These are phyloP conservation scores for Vanacampus margaritifer DNA, from an alignment of 2,113 vertebrate species.

Conservation along the genomic window DNA sequence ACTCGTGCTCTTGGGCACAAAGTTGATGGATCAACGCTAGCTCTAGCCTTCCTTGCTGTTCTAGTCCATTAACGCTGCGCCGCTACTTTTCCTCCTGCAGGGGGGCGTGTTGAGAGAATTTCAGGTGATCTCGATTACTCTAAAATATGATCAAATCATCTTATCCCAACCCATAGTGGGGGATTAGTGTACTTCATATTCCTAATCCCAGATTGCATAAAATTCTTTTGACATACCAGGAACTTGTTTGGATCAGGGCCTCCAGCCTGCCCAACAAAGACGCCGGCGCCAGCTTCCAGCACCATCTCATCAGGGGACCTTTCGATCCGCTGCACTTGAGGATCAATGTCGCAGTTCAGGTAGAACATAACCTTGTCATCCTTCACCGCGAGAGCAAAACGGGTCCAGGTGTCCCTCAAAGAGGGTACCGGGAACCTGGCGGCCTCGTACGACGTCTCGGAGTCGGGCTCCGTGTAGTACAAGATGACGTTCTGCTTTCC, in stretches of 20 bases:
- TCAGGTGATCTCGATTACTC: background rate
- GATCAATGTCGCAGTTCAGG: conserved; percentile 79
- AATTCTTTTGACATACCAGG: conserved; percentile 72
- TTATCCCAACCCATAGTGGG: no score
- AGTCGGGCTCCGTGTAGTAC: conserved; percentile 84
- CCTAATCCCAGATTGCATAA: background rate
- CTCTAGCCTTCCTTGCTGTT: no score
- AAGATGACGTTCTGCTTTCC: conserved; percentile 80
- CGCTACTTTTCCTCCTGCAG: no score
- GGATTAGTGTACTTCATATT: background rate
- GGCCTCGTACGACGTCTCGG: conserved; percentile 63
- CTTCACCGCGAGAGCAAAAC: conserved; percentile 81
- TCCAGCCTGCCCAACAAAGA: conserved; percentile 91
- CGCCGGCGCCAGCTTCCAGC: conserved; percentile 77
- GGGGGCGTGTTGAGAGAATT: no score
- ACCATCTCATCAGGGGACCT: conserved; percentile 81
- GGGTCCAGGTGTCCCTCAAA: conserved; percentile 78
- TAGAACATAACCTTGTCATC: conserved; percentile 78
- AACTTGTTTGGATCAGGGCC: conserved; percentile 83
- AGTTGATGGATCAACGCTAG: no score
- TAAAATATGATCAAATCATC: background rate
- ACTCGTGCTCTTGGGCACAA: no score
- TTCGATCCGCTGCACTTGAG: conserved; percentile 64
- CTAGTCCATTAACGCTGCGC: no score
- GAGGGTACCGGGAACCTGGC: conserved; percentile 83